phyloP scores from a whole-genome alignment of 2,113 vertebrate genomes.

The Monarcha castaneiventris region DNA sequence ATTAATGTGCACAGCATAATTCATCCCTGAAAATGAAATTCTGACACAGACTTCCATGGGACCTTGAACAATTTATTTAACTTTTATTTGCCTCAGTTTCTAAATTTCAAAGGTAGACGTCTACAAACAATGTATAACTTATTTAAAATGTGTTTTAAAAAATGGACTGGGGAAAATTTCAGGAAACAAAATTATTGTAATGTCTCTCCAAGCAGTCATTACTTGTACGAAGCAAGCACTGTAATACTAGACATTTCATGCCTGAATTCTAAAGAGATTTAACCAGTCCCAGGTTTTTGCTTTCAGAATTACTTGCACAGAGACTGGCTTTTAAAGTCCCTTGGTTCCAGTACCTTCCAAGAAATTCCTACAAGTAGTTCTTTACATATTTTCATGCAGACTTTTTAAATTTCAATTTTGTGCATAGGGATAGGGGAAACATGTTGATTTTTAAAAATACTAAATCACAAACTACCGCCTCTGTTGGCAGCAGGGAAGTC shows the following conservation, averaged over 20 bases:
- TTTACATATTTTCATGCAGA: not conserved
- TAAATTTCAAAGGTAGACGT: conserved; percentile 49
- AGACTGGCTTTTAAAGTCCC: not conserved
- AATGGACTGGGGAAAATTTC: conserved; percentile 36
- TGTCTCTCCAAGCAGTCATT: conserved; percentile 61
- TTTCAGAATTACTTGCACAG: not conserved
- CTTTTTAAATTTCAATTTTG: not conserved
- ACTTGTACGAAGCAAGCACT: not conserved
- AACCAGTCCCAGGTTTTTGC: conserved; percentile 6
- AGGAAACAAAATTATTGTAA: conserved; percentile 62
- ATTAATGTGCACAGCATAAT: conserved; percentile 24
- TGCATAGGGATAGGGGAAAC: not conserved
- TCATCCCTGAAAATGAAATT: conserved; percentile 32
- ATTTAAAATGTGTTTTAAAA: conserved; percentile 36
- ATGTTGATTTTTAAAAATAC: not conserved
- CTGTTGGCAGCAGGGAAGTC: not conserved
- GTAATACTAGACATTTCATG: conserved; percentile 51
- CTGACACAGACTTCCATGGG: not conserved
- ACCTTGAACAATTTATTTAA: conserved; percentile 11
- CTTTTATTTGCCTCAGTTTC: conserved; percentile 41
- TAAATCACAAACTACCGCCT: not conserved
- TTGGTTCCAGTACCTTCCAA: not conserved
- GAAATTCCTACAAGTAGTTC: conserved; percentile 23
- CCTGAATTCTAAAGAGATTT: conserved; percentile 53
- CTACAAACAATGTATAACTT: conserved; percentile 45